Conservation (phyloP, 2,797 vertebrate species). For the Alcedo quadribrachys region DNA sequence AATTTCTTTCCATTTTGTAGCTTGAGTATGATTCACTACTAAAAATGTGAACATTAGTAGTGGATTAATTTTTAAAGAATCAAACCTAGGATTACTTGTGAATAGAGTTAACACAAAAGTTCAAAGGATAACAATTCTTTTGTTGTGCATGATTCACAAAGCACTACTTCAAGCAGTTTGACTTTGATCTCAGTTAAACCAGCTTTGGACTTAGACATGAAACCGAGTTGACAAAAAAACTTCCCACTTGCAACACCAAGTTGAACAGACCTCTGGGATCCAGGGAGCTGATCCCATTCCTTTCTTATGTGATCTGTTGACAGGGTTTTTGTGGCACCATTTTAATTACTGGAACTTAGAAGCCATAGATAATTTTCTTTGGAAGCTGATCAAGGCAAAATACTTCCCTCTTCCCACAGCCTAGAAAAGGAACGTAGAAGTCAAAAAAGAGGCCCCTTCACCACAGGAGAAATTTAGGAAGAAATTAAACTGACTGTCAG, state of each 20-base stretch:
- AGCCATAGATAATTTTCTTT: background rate
- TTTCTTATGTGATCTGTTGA: background rate
- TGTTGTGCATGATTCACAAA: background rate
- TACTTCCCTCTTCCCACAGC: background rate
- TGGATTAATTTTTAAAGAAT: conserved; percentile 8
- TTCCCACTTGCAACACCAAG: background rate
- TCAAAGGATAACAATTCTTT: background rate
- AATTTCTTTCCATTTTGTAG: background rate
- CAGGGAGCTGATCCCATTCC: background rate
- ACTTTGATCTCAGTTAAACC: background rate
- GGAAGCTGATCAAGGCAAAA: background rate
- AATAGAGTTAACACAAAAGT: background rate
- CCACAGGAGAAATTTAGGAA: background rate
- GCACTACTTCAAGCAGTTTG: background rate
- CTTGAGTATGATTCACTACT: background rate
- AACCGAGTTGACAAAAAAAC: background rate
- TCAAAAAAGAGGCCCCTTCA: background rate
- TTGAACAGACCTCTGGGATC: background rate
- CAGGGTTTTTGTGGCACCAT: background rate
- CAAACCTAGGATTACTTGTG: background rate
- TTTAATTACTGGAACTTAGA: background rate
- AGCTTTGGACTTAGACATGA: background rate
- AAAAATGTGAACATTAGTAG: conserved; percentile 1
- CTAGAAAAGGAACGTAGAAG: background rate
- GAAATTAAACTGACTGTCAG: background rate